Conservation (phyloP, 1,140 invertebrate genomes). For the Palaemon carinicauda region DNA sequence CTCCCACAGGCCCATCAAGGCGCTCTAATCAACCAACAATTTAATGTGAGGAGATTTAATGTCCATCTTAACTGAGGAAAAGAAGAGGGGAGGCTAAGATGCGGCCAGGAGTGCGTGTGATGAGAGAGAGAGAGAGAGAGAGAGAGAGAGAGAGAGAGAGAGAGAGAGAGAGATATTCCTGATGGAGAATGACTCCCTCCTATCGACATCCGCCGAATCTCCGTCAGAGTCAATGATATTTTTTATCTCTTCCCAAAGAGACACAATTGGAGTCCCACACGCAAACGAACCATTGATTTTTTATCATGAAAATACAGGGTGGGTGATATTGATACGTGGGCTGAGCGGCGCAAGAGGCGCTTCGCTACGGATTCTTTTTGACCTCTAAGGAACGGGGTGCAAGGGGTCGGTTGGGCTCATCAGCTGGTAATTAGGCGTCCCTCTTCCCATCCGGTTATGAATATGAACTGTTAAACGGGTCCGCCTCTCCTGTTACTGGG, state of each 20-base stretch:
- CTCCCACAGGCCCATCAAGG: too few relatives aligned
- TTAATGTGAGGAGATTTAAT: too few relatives aligned
- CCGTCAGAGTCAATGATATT: slow-evolving; percentile 40
- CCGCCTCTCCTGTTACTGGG: slow-evolving; percentile 50
- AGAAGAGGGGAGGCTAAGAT: neutral
- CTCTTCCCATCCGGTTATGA: slow-evolving; percentile 15
- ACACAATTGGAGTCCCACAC: slow-evolving; percentile 42
- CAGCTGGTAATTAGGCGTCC: slow-evolving; percentile 15
- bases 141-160: neutral
- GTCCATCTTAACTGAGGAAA: neutral
- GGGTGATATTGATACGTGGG: slow-evolving; percentile 30
- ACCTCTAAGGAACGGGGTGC: neutral
- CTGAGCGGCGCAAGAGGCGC: neutral
- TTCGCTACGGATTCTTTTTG: neutral
- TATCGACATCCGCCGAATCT: neutral
- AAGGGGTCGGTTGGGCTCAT: neutral
- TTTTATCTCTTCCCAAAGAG: slow-evolving; percentile 21
- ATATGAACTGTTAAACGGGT: slow-evolving; percentile 48
- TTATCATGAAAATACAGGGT: slow-evolving; percentile 48
- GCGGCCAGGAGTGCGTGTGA: too few relatives aligned
- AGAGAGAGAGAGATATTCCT: neutral
- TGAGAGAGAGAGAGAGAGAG: neutral
- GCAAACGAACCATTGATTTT: slow-evolving; percentile 56
- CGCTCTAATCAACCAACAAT: too few relatives aligned
- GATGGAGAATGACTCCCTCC: neutral